phyloP scores from a whole-genome alignment of 2,888 invertebrate genomes.

The Hipparchia semele region DNA sequence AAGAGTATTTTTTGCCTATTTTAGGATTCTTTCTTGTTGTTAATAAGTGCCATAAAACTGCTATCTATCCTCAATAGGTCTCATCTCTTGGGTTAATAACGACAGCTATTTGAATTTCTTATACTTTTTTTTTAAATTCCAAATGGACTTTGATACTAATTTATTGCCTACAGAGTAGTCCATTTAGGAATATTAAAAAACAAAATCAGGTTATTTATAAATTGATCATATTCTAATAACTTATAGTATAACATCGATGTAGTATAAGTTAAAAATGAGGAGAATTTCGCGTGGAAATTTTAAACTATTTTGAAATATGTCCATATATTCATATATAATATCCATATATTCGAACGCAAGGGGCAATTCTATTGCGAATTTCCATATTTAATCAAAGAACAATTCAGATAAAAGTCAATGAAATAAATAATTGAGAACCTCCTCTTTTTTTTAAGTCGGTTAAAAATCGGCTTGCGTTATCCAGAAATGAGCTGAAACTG shows the following conservation, averaged over 20 bases:
- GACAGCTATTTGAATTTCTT: constrained; percentile 28
- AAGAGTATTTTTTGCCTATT: no score
- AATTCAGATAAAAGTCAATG: not conserved
- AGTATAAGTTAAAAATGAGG: not conserved
- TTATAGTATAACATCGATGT: not conserved
- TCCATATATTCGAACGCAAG: not conserved
- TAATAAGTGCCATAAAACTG: no score
- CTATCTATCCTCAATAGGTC: constrained; percentile 16
- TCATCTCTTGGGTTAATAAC: constrained; percentile 18
- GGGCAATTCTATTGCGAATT: not conserved
- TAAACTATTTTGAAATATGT: not conserved
- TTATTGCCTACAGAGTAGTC: constrained; percentile 23
- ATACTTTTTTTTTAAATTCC: constrained; percentile 30
- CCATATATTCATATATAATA: no score
- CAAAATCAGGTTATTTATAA: constrained; percentile 17
- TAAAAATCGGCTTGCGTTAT: not conserved
- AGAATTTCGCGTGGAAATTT: not conserved
- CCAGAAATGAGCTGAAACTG: not conserved
- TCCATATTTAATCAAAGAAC: not conserved
- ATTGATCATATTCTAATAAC: not conserved
- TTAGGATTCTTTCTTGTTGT: no score
- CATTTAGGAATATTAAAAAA: constrained; percentile 11
- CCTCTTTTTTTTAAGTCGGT: no score
- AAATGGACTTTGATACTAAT: constrained; percentile 30
- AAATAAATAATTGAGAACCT: not conserved